phyloP scores from a whole-genome alignment of 1,140 invertebrate species.

The Mesaphorura yosii region DNA sequence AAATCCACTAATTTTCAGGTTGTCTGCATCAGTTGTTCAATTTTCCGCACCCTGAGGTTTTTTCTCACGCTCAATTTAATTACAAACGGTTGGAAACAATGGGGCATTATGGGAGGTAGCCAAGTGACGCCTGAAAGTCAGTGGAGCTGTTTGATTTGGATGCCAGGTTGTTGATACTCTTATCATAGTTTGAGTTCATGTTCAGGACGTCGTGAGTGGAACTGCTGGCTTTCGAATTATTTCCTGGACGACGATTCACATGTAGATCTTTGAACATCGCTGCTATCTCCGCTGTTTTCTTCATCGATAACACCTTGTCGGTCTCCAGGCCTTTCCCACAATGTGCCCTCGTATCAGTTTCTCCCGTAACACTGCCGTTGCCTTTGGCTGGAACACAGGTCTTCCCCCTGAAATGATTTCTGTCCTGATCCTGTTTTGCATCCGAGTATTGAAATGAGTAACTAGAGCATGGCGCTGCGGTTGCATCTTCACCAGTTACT shows the following conservation, averaged over 20 bases:
- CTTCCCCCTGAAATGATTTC: neutral
- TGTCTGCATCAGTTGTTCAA: too few species aligned
- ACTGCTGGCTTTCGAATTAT: too few species aligned
- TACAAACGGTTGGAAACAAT: too few species aligned
- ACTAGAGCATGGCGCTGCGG: too few species aligned
- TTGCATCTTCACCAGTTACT: too few species aligned
- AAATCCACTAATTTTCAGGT: too few species aligned
- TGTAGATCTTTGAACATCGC: slow-evolving; percentile 65
- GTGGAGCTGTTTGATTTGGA: slow-evolving; percentile 23
- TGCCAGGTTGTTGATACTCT: slow-evolving; percentile 3
- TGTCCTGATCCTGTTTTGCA: too few species aligned
- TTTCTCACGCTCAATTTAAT: too few species aligned
- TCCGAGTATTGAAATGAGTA: too few species aligned
- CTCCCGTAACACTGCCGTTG: slow-evolving; percentile 18
- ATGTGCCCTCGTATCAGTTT: too few species aligned
- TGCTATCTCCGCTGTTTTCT: slow-evolving; percentile 76
- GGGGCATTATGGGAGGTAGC: slow-evolving; percentile 39
- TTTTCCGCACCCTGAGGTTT: too few species aligned
- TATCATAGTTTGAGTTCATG: slow-evolving; percentile 25
- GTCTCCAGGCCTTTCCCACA: slow-evolving; percentile 6
- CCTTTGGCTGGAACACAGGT: neutral
- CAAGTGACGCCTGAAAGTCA: slow-evolving; percentile 43
- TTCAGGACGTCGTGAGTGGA: slow-evolving; percentile 30
- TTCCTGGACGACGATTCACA: too few species aligned
- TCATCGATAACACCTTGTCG: slow-evolving; percentile 60